These are phyloP conservation scores for Geotrupes spiniger DNA, from an alignment of 2,888 invertebrate genomes.

Conservation along the genomic window DNA sequence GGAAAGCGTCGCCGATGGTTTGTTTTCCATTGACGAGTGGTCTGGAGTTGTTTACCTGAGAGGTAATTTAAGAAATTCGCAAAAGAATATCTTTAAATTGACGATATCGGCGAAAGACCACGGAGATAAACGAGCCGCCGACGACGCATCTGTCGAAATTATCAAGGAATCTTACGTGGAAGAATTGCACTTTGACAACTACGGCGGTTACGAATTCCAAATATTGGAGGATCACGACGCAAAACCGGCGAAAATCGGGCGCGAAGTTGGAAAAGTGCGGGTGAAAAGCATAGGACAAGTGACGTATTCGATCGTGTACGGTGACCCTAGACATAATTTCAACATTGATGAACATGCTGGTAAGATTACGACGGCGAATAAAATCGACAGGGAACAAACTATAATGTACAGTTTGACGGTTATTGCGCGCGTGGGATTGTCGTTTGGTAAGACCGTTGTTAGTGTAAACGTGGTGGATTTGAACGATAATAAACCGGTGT, in stretches of 20 bases:
- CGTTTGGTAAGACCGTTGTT: slow-evolving; percentile 75
- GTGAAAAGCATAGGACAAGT: slow-evolving; percentile 54
- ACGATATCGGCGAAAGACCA: slow-evolving; percentile 78
- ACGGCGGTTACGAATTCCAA: slow-evolving; percentile 78
- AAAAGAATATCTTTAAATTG: slow-evolving; percentile 69
- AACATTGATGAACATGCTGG: slow-evolving; percentile 78
- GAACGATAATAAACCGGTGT: slow-evolving; percentile 88
- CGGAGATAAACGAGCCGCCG: slow-evolving; percentile 69
- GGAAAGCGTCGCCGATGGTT: slow-evolving; percentile 74
- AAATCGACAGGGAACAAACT: slow-evolving; percentile 81
- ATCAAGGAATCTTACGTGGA: slow-evolving; percentile 70
- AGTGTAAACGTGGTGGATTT: slow-evolving; percentile 81
- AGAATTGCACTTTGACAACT: slow-evolving; percentile 71
- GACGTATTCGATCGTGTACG: slow-evolving; percentile 75
- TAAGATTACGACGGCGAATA: slow-evolving; percentile 70
- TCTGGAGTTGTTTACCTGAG: slow-evolving; percentile 73
- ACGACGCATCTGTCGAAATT: slow-evolving; percentile 79
- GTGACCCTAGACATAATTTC: slow-evolving; percentile 76
- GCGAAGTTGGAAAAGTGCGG: slow-evolving; percentile 76
- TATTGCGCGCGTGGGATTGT: slow-evolving; percentile 73
- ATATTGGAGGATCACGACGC: slow-evolving; percentile 78
- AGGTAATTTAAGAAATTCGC: slow-evolving; percentile 60
- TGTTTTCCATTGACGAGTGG: slow-evolving; percentile 75
- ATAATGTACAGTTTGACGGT: slow-evolving; percentile 74
- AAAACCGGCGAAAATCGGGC: slow-evolving; percentile 56